Evolutionary conservation across 2,113 vertebrate genomes (phyloP).

Genomic region (Dicaeum eximium): DNA sequence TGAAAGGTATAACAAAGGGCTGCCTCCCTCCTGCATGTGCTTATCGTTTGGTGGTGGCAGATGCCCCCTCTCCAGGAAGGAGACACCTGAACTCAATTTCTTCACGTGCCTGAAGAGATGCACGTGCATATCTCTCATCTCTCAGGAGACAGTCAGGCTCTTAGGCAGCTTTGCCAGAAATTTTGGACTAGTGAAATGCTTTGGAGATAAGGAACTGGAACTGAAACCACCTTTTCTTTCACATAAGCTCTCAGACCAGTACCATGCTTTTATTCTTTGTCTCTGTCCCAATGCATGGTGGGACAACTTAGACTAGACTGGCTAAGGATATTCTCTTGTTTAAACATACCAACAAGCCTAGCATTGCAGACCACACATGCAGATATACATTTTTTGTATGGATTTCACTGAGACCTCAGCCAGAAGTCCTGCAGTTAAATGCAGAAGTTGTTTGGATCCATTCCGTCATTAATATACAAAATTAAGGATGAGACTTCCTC

Average conservation of each 20-base stretch:
- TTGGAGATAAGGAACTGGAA: not conserved
- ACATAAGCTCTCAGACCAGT: not conserved
- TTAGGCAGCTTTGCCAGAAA: not conserved
- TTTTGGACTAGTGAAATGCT: not conserved
- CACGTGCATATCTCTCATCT: not conserved
- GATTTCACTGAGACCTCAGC: not conserved
- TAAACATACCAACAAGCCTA: not conserved
- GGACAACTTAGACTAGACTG: not conserved
- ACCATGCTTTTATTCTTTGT: not conserved
- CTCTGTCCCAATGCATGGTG: not conserved
- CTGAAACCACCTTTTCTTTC: not conserved
- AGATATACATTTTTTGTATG: not conserved
- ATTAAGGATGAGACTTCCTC: not conserved
- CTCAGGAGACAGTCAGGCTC: not conserved
- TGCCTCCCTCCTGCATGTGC: not conserved
- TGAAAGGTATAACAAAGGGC: not conserved
- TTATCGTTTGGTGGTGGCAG: not conserved
- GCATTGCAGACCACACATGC: not conserved
- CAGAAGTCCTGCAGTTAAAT: not conserved
- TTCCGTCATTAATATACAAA: not conserved
- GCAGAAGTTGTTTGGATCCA: not conserved
- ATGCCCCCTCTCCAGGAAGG: not conserved
- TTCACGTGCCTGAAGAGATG: not conserved
- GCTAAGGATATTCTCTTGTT: not conserved
- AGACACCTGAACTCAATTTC: not conserved